Percentiles rank a stretch among this genome's conserved stretches.
Conservation (phyloP, 2,888 invertebrate genomes). For the Coecobrya sp. region DNA sequence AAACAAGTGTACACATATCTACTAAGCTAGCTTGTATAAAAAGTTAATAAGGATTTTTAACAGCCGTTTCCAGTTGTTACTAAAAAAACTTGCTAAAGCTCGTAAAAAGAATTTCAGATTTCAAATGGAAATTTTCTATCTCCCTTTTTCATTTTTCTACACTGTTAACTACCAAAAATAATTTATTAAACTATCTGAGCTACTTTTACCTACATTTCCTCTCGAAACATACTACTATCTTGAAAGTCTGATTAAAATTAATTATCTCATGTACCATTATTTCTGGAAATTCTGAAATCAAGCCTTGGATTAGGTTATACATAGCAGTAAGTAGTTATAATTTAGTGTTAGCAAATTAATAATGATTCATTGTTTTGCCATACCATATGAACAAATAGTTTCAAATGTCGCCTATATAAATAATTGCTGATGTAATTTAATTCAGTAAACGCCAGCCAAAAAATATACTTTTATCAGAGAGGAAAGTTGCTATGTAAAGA, state of each 20-base stretch:
- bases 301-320: background rate
- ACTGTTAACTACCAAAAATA: background rate
- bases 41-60: background rate
- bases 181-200: constrained; percentile 13
- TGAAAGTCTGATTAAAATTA: constrained; percentile 77
- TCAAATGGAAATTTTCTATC: background rate
- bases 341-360: background rate
- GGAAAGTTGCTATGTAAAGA: background rate
- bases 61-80: background rate
- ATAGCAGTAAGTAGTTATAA: background rate
- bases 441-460: constrained; percentile 22
- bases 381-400: constrained; percentile 68
- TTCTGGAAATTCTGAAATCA: constrained; percentile 22
- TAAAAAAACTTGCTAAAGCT: background rate
- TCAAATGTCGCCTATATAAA: constrained; percentile 50
- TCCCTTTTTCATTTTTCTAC: background rate
- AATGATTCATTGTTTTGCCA: constrained; percentile 81
- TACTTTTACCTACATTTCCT: constrained; percentile 18
- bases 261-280: constrained; percentile 42
- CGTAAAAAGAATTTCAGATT: background rate
- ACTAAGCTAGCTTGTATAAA: background rate
- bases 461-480: background rate
- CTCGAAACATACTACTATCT: constrained; percentile 40
- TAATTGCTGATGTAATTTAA: constrained; percentile 19
- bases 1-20: background rate